A percentile compares a stretch with the other conserved stretches of the same genome.
phyloP scores from a whole-genome alignment of 23 tunicate genomes.

The Halocynthia aurantium region DNA sequence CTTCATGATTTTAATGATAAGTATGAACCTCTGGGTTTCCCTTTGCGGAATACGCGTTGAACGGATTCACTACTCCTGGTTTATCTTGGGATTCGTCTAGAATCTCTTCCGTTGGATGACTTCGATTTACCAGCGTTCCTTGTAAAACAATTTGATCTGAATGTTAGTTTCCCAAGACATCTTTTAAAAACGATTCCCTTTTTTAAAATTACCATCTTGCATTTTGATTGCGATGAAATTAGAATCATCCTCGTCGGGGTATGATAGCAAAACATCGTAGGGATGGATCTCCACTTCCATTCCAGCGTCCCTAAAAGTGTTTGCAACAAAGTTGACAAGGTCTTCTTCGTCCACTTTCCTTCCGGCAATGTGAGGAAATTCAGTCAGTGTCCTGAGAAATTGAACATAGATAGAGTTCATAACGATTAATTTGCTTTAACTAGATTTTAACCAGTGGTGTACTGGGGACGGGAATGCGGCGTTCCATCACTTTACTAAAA shows the following conservation, averaged over 20 bases:
- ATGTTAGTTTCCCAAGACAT: neutral
- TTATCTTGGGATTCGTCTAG: slow-evolving; percentile 71
- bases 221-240: slow-evolving; percentile 37
- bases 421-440: neutral
- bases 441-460: neutral
- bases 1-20: neutral
- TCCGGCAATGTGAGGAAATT: slow-evolving; percentile 71
- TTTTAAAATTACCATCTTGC: slow-evolving; percentile 20
- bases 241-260: slow-evolving; percentile 65
- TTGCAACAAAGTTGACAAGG: slow-evolving; percentile 44
- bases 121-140: slow-evolving; percentile 16
- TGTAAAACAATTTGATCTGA: neutral
- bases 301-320: slow-evolving; percentile 36
- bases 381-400: slow-evolving; percentile 34
- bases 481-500: neutral
- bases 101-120: slow-evolving; percentile 21
- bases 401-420: neutral
- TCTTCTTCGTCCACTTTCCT: slow-evolving; percentile 48
- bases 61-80: slow-evolving; percentile 78
- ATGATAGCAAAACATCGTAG: slow-evolving; percentile 76
- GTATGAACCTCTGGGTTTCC: slow-evolving; percentile 49
- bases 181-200: neutral
- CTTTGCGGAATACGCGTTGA: slow-evolving; percentile 65
- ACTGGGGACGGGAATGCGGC: neutral
- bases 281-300: slow-evolving; percentile 41